Evolutionary conservation across 2,888 invertebrate species (phyloP), one percentile per base, ranked within the genome.

Genomic region (Allygus modestus): DNA sequence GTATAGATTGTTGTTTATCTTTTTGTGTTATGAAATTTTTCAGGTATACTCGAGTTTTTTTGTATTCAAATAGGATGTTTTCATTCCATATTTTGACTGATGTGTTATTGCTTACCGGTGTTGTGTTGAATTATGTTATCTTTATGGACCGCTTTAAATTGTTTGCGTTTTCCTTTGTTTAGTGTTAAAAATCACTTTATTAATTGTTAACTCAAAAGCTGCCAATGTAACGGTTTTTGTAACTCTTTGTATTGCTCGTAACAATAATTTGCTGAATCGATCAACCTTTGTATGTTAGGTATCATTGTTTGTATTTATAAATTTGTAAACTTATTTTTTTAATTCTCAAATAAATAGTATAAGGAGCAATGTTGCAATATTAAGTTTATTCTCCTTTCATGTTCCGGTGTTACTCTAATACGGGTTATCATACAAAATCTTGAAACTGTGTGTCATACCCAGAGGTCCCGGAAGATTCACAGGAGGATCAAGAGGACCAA

Each of bases 1-100:
- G 1, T 73, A 69, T 33, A 73, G 73, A 73, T 41, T 73, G 73
- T 73, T 73, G 73, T 73, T 73, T 73, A 73, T 43, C 41, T 41
- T 41, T 73, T 73, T 73, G 73, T 73, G 43, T 73, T 73, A n/a
- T 73, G 31, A 31, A 5, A 41, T 37, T 41, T 23, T 43, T 73
- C 26, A 43, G 23, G 9, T 20, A 41, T 73, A 43, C 73, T 33
- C 69, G n/a, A 17, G 69, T 69, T 69, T 69, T 61, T 69, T 28
- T 69, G 2, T 69, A 28, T 33, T n/a, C 33, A n/a, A 33, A 69
- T 69, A 69, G 17, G 2, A 69, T 69, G 69, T 69, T 69, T 69
- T 69, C 69, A 69, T 69, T 69, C 69, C 69, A 54, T 31, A 31
- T 23, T 7, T 33, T 69, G 69, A 69, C 69, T 69, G 31, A 33